phyloP scores from a whole-genome alignment of 2,797 vertebrate genomes.

The Acanthurus leucopareius region DNA sequence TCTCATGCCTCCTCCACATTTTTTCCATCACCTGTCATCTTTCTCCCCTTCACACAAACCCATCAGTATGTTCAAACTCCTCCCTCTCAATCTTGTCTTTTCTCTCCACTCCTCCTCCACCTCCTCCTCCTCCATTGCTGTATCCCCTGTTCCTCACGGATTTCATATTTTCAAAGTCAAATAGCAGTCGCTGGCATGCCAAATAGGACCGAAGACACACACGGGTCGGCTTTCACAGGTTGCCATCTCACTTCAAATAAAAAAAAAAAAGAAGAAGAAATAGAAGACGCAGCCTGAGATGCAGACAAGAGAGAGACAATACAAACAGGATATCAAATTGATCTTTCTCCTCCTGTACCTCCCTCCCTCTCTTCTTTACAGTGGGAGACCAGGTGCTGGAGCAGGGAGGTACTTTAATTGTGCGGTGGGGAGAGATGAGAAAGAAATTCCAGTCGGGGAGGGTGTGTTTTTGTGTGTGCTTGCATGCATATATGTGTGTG shows the following conservation, averaged over 20 bases:
- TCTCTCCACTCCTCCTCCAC: conserved; percentile 18
- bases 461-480: conserved; percentile 33
- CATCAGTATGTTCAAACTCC: conserved; percentile 44
- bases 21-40: conserved; percentile 34
- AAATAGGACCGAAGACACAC: conserved; percentile 35
- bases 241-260: conserved; percentile 54
- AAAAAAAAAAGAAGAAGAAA: conserved; percentile 24
- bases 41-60: conserved; percentile 43
- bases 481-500: conserved; percentile 28
- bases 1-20: conserved; percentile 16
- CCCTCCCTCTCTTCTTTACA: conserved; percentile 37
- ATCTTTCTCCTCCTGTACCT: conserved; percentile 48
- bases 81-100: conserved; percentile 20
- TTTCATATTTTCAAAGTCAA: conserved; percentile 73
- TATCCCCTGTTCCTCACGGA: conserved; percentile 24
- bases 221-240: conserved; percentile 14
- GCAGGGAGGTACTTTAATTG: conserved; percentile 72
- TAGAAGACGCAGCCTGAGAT: conserved; percentile 39
- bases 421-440: conserved; percentile 64
- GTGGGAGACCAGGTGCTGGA: conserved; percentile 74
- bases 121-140: neutral
- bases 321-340: conserved; percentile 65
- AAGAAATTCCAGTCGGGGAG: conserved; percentile 44
- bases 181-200: conserved; percentile 50
- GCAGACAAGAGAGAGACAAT: conserved; percentile 45